Base-by-base conservation (phyloP, 37 sponge, comb jelly and placozoan species). In the Oopsacas minuta region DNA sequence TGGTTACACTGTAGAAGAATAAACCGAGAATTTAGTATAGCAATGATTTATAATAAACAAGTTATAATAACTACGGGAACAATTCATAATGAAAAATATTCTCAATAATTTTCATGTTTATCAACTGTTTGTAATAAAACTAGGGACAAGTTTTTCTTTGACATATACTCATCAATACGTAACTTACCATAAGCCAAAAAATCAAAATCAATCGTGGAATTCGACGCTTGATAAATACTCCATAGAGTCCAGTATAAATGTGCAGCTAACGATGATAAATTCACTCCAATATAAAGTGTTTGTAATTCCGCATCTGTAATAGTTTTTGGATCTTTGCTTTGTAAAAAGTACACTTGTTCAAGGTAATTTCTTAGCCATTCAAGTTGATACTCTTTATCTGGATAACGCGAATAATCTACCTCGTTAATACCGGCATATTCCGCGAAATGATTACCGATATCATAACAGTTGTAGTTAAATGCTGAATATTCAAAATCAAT, bases 121-220 rank as follows among this genome's bases (percentile, higher is more conserved):
- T n/a, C n/a, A n/a, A n/a, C n/a, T n/a, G n/a, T n/a, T n/a, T n/a
- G n/a, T n/a, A n/a, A n/a, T n/a, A n/a, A n/a, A n/a, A n/a, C n/a
- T 22, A 69, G 81, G 37, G 81, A 86, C 39, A 38, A 12, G 20
- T 39, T 37, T 82, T 86, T 86, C 69, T 36, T 52, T 37, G 82
- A 49, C 37, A 82, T 75, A 36, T 52, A 86, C 52, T 86, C 87
- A 30, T 82, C 87, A 12, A 86, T 35, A 39, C 51, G 39, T 49
- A 39, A 0, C 52, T 25, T 38, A 28, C 36, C 82, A 82, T 86
- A 86, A 39, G 20, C 85, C 35, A 82, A 38, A 39, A 38, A 87
- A 84, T 87, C 88, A 52, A 87, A 87, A 38, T 87, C 88, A 20
- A 87, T 85, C 22, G 42, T 46, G 15, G 88, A 87, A 36, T 87